Conservation (phyloP, 1,140 invertebrate genomes). For the Triops cancriformis region DNA sequence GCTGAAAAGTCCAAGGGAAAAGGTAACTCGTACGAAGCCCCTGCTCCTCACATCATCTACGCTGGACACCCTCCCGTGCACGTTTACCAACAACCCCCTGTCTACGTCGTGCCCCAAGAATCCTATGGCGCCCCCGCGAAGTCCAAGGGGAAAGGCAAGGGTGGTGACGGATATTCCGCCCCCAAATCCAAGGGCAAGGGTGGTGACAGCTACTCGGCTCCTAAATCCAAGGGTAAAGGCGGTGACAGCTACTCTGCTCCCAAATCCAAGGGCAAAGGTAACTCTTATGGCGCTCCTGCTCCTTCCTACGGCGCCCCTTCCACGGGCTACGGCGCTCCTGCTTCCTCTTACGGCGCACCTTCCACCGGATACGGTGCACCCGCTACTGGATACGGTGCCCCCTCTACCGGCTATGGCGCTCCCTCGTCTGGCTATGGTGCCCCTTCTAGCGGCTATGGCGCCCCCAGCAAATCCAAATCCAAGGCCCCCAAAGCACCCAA, state of each 20-base stretch:
- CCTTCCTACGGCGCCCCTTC: conserved; percentile 17
- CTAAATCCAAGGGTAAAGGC: conserved; percentile 11
- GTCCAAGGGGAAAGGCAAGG: conserved; percentile 31
- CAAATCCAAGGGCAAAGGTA: conserved; percentile 11
- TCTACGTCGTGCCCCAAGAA: conserved; percentile 24
- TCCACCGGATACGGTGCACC: conserved; percentile 15
- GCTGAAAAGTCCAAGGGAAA: conserved; percentile 16
- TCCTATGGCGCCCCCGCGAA: conserved; percentile 29
- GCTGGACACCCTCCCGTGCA: conserved; percentile 41
- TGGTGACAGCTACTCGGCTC: neutral
- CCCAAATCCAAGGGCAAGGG: conserved; percentile 13
- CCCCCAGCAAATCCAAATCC: conserved; percentile 8
- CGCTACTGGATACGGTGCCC: conserved; percentile 20
- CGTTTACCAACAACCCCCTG: conserved; percentile 35
- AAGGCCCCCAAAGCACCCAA: conserved; percentile 21
- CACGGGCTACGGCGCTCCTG: conserved; percentile 20
- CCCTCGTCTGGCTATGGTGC: conserved; percentile 14
- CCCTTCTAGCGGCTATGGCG: conserved; percentile 22
- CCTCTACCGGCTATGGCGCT: neutral
- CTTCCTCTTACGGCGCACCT: neutral
- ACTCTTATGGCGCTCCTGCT: neutral
- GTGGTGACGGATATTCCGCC: neutral
- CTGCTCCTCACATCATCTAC: conserved; percentile 40
- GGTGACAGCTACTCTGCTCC: conserved; percentile 18
- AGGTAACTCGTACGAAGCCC: conserved; percentile 25